Evolutionary conservation across 2,113 vertebrate species (phyloP), one percentile per base, ranked within the genome.

Genomic region (Jacana jacana): DNA sequence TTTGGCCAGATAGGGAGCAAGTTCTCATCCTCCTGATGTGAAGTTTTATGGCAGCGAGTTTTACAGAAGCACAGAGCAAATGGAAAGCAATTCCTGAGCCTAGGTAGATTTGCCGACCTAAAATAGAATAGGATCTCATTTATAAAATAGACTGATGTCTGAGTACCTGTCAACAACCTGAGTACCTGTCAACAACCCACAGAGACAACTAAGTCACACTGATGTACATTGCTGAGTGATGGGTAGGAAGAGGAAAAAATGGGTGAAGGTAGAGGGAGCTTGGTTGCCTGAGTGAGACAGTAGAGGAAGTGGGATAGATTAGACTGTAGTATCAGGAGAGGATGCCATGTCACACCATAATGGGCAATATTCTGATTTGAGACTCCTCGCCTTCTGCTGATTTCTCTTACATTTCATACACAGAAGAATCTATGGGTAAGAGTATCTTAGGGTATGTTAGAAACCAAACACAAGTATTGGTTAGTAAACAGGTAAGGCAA

Each of bases 111-210:
- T 85, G 44, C 35, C 82, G 68, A 88, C 30, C 17, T 82, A 64
- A 88, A 95, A 88, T 31, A 80, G 48, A 69, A 80, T 11, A 55
- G 6, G 20, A 69, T 52, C 40, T 88, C 63, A 77, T 83, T 88
- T 86, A 63, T 73, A 83, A 81, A 83, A 63, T 25, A 69, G 68
- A 69, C 14, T 69, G 18, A 75, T 73, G 33, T 60, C 68, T 77
- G 58, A 82, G 17, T 51, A 77, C 39, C 39, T 64, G 57, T 46
- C 71, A 91, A 69, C 25, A 72, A 66, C 35, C 22, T 77, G 58
- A 82, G 17, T 51, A 77, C 39, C 39, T 64, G 57, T 46, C 71
- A 91, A 69, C 25, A 72, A 66, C 35, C 22, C 33, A 23, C 69
- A 89, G 58, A 73, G 81, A 81, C 76, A 95, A 60, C 27, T 17